These are phyloP conservation scores for Melitaea cinxia DNA, from an alignment of 1,140 invertebrate genomes.

Conservation along the genomic window DNA sequence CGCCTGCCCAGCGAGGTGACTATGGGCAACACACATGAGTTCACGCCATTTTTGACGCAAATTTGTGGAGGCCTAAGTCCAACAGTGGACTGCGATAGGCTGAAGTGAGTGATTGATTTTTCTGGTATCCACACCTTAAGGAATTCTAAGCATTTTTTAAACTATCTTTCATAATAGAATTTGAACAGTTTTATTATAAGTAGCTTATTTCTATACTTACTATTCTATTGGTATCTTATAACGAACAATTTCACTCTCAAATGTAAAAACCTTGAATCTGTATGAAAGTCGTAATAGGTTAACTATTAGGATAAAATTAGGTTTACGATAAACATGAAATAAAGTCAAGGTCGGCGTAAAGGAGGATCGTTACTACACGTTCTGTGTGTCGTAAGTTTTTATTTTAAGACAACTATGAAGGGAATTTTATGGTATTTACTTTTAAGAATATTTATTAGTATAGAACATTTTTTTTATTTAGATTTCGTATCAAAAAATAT, in stretches of 20 bases:
- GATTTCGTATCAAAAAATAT: background rate
- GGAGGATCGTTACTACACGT: constrained; percentile 8
- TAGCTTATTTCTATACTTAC: no score
- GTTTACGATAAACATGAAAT: constrained; percentile 9
- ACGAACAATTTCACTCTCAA: background rate
- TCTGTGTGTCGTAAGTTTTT: constrained; percentile 16
- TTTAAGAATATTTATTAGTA: background rate
- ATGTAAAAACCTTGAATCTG: background rate
- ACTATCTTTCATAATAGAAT: no score
- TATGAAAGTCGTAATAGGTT: constrained; percentile 4
- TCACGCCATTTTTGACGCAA: no score
- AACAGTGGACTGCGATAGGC: no score
- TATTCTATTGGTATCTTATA: no score
- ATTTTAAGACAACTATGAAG: constrained; percentile 6
- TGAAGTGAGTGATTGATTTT: no score
- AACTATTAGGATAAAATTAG: constrained; percentile 16
- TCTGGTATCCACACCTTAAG: no score
- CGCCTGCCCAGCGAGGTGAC: no score
- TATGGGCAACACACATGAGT: no score
- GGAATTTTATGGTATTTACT: background rate
- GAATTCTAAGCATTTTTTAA: no score
- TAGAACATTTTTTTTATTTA: background rate
- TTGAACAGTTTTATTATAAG: no score
- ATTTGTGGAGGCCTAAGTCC: no score
- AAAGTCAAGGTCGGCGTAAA: constrained; percentile 17